Evolutionary conservation across 2,888 invertebrate species (phyloP).

Genomic region (Balanococcus diminutus): DNA sequence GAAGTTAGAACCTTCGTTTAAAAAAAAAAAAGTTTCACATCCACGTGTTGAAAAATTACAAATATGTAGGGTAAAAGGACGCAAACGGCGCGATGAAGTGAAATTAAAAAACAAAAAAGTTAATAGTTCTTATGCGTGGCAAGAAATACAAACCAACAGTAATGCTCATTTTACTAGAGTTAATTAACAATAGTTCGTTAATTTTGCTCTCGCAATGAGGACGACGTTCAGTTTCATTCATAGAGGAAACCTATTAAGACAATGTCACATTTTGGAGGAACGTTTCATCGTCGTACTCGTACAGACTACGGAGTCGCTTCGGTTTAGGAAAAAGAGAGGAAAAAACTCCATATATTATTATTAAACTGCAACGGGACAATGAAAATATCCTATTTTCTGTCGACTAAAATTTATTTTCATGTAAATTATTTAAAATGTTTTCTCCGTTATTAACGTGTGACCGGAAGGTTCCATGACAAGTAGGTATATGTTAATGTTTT

Average conservation of each 20-base stretch:
- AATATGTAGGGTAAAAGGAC: background rate
- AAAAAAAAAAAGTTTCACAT: background rate
- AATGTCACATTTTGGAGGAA: conserved; percentile 23
- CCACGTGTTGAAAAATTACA: background rate
- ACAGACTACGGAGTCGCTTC: no score
- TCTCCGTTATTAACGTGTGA: conserved; percentile 37
- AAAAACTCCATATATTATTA: conserved; percentile 32
- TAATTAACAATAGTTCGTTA: conserved; percentile 47
- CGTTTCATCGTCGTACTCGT: background rate
- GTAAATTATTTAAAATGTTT: conserved; percentile 38
- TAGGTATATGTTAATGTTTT: conserved; percentile 21
- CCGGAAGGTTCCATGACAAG: conserved; percentile 35
- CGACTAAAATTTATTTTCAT: conserved; percentile 44
- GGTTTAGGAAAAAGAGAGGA: background rate
- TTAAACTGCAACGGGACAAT: background rate
- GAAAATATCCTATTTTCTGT: conserved; percentile 41
- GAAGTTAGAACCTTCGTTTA: no score
- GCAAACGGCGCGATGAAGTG: background rate
- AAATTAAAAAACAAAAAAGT: conserved; percentile 24
- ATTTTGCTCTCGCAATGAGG: conserved; percentile 31
- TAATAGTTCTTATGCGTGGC: conserved; percentile 9
- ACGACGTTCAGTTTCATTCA: conserved; percentile 42
- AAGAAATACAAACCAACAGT: conserved; percentile 15
- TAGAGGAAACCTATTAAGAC: conserved; percentile 28
- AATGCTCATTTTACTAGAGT: conserved; percentile 28